phyloP scores from a whole-genome alignment of 2,888 invertebrate genomes.

The Athalia circularis region DNA sequence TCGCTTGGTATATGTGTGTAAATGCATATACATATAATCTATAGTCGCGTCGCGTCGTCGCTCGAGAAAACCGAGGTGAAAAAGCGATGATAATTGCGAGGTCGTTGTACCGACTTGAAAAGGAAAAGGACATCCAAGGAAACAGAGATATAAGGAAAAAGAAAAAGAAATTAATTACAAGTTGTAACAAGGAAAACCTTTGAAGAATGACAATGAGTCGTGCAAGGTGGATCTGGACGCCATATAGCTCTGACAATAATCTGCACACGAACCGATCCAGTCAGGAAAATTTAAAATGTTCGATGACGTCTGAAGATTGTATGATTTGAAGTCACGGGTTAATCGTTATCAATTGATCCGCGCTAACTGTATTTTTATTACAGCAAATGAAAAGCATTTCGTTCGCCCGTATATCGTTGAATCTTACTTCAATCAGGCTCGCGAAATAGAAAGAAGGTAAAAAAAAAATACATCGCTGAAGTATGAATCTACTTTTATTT shows the following conservation, averaged over 20 bases:
- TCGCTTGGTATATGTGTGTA: too few relatives aligned
- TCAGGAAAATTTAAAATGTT: neutral
- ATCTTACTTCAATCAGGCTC: conserved; percentile 2
- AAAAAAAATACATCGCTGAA: neutral
- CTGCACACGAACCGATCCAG: neutral
- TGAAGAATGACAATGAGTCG: too few relatives aligned
- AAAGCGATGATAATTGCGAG: conserved; percentile 11
- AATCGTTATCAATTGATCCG: conserved; percentile 16
- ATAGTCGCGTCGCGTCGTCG: neutral
- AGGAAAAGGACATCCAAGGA: neutral
- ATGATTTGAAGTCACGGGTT: neutral
- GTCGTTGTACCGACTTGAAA: neutral
- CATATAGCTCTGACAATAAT: too few relatives aligned
- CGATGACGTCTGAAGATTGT: conserved; percentile 18
- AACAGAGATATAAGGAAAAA: conserved; percentile 7
- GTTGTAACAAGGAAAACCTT: too few relatives aligned
- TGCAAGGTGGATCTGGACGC: too few relatives aligned
- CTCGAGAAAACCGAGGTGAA: neutral
- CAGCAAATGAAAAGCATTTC: conserved; percentile 2
- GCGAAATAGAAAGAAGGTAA: neutral
- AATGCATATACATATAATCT: neutral
- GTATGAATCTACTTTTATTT: neutral
- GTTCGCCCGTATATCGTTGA: neutral
- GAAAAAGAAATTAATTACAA: too few relatives aligned
- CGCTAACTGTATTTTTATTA: neutral